Evolutionary conservation across 2,888 invertebrate genomes (phyloP).

Genomic region (Temnothorax ravouxi): DNA sequence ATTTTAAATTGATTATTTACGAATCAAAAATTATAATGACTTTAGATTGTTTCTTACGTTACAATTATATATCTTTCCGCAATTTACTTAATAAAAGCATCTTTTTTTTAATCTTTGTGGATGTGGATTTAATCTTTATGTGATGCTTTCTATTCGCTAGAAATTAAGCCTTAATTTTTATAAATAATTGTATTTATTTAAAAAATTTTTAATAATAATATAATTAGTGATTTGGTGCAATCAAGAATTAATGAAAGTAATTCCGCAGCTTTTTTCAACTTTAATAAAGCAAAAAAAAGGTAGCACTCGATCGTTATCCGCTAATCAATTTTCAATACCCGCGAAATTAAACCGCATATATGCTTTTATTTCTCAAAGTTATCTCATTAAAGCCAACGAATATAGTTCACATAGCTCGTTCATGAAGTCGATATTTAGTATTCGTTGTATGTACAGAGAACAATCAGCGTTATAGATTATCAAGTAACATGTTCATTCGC

Average conservation of each 20-base stretch:
- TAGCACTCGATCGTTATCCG: slow-evolving; percentile 37
- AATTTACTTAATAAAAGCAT: background rate
- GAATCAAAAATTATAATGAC: background rate
- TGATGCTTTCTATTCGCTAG: background rate
- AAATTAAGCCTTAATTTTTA: background rate
- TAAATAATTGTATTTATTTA: slow-evolving; percentile 21
- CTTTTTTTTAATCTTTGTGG: background rate
- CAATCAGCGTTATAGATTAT: slow-evolving; percentile 68
- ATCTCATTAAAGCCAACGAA: slow-evolving; percentile 42
- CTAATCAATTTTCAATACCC: slow-evolving; percentile 47
- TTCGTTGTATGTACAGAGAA: slow-evolving; percentile 51
- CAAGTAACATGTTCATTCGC: slow-evolving; percentile 67
- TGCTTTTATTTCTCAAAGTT: slow-evolving; percentile 53
- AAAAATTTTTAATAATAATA: background rate
- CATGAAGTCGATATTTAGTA: slow-evolving; percentile 68
- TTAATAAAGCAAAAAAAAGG: slow-evolving; percentile 20
- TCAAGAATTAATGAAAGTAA: slow-evolving; percentile 30
- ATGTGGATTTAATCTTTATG: too few relatives aligned
- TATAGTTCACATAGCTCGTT: slow-evolving; percentile 6
- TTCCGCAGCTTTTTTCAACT: background rate
- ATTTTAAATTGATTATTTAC: background rate
- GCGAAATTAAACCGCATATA: slow-evolving; percentile 46
- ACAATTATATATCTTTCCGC: background rate
- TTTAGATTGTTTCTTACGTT: background rate
- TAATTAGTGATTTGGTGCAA: background rate